These are phyloP conservation scores for Nysson spinosus DNA, from an alignment of 2,888 invertebrate species.

Conservation along the genomic window DNA sequence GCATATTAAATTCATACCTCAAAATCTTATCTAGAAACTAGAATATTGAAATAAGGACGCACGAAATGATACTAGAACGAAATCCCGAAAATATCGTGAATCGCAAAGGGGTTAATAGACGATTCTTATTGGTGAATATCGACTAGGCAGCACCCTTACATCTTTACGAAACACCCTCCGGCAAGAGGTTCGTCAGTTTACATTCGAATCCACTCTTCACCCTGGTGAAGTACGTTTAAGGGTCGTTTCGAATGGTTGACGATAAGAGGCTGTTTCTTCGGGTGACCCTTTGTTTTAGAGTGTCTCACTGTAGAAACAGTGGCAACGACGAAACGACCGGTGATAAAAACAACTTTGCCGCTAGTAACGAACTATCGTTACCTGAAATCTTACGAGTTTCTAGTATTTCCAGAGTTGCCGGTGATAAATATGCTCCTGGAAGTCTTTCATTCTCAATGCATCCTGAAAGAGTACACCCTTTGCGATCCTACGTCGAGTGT, in stretches of 20 bases:
- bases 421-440: too few species aligned
- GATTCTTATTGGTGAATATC: conserved; percentile 19
- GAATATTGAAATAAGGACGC: too few species aligned
- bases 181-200: conserved; percentile 27
- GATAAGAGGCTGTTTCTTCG: conserved; percentile 6
- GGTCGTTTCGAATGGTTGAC: conserved; percentile 20
- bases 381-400: too few species aligned
- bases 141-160: conserved; percentile 11
- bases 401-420: too few species aligned
- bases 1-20: too few species aligned
- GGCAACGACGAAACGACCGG: background rate
- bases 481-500: too few species aligned
- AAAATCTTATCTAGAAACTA: too few species aligned
- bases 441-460: too few species aligned
- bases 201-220: conserved; percentile 22
- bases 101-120: too few species aligned
- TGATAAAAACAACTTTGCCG: background rate
- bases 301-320: background rate
- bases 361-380: background rate
- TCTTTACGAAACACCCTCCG: conserved; percentile 13
- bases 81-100: too few species aligned
- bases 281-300: conserved; percentile 1
- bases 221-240: conserved; percentile 13
- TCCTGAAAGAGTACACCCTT: too few species aligned
- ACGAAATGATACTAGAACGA: too few species aligned